Evolutionary conservation across 2,888 invertebrate genomes (phyloP).

Genomic region (Pardosa pseudoannulata): DNA sequence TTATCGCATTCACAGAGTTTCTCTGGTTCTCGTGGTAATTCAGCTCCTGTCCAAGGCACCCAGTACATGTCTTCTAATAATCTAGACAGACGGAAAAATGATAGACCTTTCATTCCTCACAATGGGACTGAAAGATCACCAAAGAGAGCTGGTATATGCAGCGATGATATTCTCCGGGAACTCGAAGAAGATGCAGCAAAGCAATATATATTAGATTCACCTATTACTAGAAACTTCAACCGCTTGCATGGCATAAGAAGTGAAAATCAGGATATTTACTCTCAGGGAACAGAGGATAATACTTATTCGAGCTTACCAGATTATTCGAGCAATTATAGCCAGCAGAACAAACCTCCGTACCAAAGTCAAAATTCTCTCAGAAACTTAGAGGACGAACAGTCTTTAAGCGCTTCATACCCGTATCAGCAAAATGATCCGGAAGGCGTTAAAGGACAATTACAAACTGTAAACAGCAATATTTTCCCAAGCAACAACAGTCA

Average conservation of each 20-base stretch:
- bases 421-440: not conserved
- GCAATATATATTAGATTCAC: not conserved
- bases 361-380: not conserved
- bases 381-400: not conserved
- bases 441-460: not conserved
- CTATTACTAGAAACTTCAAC: not conserved
- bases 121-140: not conserved
- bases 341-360: not conserved
- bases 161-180: not conserved
- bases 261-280: not conserved
- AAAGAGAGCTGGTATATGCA: slow-evolving; percentile 15
- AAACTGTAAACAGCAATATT: not conserved
- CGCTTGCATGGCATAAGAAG: not conserved
- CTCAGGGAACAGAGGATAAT: not conserved
- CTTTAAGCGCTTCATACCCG: not conserved
- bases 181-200: not conserved
- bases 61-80: not conserved
- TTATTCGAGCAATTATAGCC: not conserved
- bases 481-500: not conserved
- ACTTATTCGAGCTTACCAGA: not conserved
- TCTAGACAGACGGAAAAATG: not conserved
- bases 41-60: not conserved
- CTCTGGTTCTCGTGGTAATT: not conserved
- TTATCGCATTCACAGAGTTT: not conserved
- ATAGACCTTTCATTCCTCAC: not conserved